Percentiles rank a stretch among this genome's conserved stretches.
phyloP scores from a whole-genome alignment of 2,113 vertebrate genomes.

The Marcusenius ussheri region DNA sequence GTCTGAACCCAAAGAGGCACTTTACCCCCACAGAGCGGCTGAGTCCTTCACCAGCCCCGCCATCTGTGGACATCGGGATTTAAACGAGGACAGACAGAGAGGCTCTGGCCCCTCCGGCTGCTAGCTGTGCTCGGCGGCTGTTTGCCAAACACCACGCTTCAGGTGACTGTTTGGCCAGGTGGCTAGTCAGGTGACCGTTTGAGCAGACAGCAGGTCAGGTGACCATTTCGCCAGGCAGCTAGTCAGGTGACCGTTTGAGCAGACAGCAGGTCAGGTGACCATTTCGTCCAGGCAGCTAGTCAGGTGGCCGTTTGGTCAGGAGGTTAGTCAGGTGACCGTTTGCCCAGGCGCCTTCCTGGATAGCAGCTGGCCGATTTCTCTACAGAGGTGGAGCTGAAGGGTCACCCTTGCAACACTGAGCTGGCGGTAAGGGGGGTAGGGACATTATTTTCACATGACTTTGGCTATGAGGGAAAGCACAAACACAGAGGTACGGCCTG shows the following conservation, averaged over 20 bases:
- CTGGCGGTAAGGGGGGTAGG: not conserved
- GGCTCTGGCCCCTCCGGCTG: not conserved
- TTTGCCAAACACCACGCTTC: not conserved
- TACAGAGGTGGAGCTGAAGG: not conserved
- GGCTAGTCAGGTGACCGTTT: constrained; percentile 54
- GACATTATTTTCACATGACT: not conserved
- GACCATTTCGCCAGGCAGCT: constrained; percentile 53
- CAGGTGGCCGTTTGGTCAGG: constrained; percentile 50
- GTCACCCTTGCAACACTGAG: not conserved
- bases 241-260: constrained; percentile 51
- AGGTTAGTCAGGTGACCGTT: constrained; percentile 65
- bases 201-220: constrained; percentile 55
- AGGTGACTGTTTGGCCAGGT: constrained; percentile 42
- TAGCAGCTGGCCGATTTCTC: constrained; percentile 59
- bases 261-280: constrained; percentile 54
- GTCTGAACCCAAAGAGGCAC: not conserved
- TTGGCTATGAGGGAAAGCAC: not conserved
- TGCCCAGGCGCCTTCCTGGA: constrained; percentile 54
- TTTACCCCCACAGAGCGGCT: not conserved
- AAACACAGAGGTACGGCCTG: not conserved
- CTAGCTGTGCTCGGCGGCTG: not conserved
- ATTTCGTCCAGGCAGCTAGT: constrained; percentile 54
- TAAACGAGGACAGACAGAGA: not conserved
- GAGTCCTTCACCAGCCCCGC: not conserved
- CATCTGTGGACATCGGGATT: not conserved